Evolutionary conservation across 1,140 invertebrate genomes (phyloP).

Genomic region (Eumeta japonica): DNA sequence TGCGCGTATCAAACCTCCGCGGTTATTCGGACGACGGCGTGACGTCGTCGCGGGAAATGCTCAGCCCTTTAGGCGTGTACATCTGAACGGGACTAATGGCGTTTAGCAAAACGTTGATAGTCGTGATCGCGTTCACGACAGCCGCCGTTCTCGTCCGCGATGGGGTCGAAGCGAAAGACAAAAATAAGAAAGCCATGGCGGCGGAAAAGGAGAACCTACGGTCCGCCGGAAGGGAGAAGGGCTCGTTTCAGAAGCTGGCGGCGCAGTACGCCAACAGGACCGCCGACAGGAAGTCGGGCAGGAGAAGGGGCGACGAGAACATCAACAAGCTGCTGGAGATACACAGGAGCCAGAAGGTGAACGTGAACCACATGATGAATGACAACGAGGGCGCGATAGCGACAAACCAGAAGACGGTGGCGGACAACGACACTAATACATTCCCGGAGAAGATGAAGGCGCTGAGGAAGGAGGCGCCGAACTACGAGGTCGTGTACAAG

Average conservation of each 20-base stretch:
- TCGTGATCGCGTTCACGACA: constrained; percentile 25
- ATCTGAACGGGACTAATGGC: constrained; percentile 45
- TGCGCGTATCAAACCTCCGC: not conserved
- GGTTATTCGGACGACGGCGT: not conserved
- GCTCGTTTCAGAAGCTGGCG: constrained; percentile 32
- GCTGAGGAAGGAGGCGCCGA: constrained; percentile 19
- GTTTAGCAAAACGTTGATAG: constrained; percentile 26
- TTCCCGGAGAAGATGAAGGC: constrained; percentile 31
- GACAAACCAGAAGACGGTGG: constrained; percentile 21
- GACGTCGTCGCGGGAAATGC: not conserved
- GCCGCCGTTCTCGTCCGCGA: constrained; percentile 18
- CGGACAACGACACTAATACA: constrained; percentile 29
- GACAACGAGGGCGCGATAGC: constrained; percentile 42
- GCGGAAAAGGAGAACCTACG: constrained; percentile 41
- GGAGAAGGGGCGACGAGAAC: constrained; percentile 25
- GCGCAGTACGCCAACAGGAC: constrained; percentile 34
- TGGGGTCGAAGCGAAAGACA: constrained; percentile 36
- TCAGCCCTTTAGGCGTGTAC: too few relatives aligned
- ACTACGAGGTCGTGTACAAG: constrained; percentile 28
- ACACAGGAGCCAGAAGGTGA: constrained; percentile 18
- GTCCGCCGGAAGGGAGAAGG: constrained; percentile 29
- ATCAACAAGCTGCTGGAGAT: constrained; percentile 33
- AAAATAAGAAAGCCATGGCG: constrained; percentile 39
- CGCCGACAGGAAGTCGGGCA: constrained; percentile 11
- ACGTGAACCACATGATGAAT: constrained; percentile 36